These are phyloP conservation scores for Lates japonicus DNA, from an alignment of 2,797 vertebrate species.

Conservation along the genomic window DNA sequence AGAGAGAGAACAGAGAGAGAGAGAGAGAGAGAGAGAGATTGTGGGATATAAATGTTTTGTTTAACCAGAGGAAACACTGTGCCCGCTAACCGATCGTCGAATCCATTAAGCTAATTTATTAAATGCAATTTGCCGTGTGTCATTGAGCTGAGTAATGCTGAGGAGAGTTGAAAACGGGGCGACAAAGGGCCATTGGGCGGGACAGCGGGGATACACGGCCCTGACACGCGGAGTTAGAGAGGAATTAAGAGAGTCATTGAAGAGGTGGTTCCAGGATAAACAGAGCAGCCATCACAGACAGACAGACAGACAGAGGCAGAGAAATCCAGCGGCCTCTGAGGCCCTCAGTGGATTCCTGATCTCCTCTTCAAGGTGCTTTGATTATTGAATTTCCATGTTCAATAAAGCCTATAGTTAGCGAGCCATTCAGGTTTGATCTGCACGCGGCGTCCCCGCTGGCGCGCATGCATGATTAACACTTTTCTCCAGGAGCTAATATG, in stretches of 20 bases:
- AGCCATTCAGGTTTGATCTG: constrained; percentile 29
- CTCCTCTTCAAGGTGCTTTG: constrained; percentile 38
- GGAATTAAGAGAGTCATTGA: constrained; percentile 81
- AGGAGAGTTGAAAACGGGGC: constrained; percentile 84
- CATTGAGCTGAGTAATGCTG: constrained; percentile 92
- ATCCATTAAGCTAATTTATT: constrained; percentile 98
- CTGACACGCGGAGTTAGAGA: constrained; percentile 84
- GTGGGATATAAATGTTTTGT: constrained; percentile 94
- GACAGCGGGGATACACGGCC: constrained; percentile 69
- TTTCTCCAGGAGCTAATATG: constrained; percentile 69
- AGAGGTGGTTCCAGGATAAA: constrained; percentile 78
- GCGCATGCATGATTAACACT: constrained; percentile 76
- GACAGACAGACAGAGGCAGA: constrained; percentile 9
- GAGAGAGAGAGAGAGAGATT: constrained; percentile 49
- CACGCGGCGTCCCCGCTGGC: constrained; percentile 60
- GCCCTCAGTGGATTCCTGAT: constrained; percentile 6
- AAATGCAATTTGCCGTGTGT: constrained; percentile 95
- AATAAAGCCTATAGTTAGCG: constrained; percentile 51
- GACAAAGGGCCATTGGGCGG: constrained; percentile 81
- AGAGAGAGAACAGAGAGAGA: not conserved
- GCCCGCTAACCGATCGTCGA: constrained; percentile 93
- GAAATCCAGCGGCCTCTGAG: constrained; percentile 2
- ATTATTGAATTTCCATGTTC: constrained; percentile 72
- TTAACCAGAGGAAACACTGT: constrained; percentile 93
- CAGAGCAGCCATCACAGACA: constrained; percentile 49